A percentile compares a stretch with the other conserved stretches of the same genome.
Evolutionary conservation across 2,888 invertebrate genomes (phyloP).

Genomic region (Amblyteles armatorius): DNA sequence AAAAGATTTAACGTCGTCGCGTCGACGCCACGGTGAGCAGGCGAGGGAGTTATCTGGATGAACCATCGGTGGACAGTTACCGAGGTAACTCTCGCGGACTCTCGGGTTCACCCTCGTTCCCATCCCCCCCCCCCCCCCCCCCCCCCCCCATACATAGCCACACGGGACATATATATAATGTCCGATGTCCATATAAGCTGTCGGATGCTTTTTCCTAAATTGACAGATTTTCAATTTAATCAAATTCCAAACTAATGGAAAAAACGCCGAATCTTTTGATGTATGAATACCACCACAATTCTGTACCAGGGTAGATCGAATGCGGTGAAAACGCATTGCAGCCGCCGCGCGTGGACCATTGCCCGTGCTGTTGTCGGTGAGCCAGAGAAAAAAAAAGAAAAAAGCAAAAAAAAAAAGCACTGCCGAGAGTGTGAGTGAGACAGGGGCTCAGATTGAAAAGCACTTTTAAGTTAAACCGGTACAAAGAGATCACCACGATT

Average conservation of each 20-base stretch:
- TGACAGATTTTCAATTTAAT: conserved; percentile 85
- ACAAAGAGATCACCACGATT: conserved; percentile 79
- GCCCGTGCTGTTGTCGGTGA: conserved; percentile 54
- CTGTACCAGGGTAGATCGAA: conserved; percentile 55
- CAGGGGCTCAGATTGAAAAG: conserved; percentile 79
- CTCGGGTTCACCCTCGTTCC: conserved; percentile 47
- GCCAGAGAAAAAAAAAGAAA: conserved; percentile 12
- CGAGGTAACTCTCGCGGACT: conserved; percentile 77
- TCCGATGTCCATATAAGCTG: conserved; percentile 82
- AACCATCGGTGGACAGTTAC: conserved; percentile 79
- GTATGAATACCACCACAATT: conserved; percentile 69
- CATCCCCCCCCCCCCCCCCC: conserved; percentile 9
- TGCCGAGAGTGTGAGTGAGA: conserved; percentile 55
- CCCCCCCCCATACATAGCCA: conserved; percentile 7
- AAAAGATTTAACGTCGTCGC: conserved; percentile 72
- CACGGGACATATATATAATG: conserved; percentile 45
- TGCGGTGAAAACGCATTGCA: conserved; percentile 65
- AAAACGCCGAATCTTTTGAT: conserved; percentile 83
- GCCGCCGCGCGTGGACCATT: conserved; percentile 30
- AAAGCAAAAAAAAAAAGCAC: conserved; percentile 7
- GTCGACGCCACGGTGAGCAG: conserved; percentile 62
- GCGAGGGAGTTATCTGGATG: conserved; percentile 78
- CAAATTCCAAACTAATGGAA: conserved; percentile 84
- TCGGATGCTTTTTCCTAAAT: conserved; percentile 84
- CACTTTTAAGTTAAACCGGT: conserved; percentile 81